phyloP scores from a whole-genome alignment of 2,113 vertebrate genomes.

The Urocynchramus pylzowi region DNA sequence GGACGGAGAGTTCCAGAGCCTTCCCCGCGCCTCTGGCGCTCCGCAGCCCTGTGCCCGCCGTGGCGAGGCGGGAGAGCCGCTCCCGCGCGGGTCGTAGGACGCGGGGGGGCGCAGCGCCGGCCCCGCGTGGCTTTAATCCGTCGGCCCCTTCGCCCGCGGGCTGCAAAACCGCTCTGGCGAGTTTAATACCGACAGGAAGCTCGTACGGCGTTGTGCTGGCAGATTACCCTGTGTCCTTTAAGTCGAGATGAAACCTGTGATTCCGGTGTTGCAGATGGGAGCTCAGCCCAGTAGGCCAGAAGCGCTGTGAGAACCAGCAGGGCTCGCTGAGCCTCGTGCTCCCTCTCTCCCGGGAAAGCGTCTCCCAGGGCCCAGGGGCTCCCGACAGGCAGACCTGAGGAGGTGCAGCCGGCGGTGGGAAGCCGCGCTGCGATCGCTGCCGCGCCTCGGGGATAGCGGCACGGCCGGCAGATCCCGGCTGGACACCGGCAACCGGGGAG shows the following conservation, averaged over 20 bases:
- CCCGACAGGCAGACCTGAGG: fast-evolving
- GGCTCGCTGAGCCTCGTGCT: not conserved
- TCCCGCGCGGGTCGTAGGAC: not conserved
- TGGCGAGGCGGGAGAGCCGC: not conserved
- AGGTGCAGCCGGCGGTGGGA: not conserved
- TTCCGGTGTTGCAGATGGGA: not conserved
- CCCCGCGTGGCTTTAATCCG: no score
- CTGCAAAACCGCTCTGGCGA: not conserved
- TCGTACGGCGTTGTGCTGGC: not conserved
- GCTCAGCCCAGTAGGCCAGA: not conserved
- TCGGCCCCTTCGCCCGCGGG: not conserved
- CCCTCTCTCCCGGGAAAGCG: fast-evolving
- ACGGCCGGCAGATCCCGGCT: not conserved
- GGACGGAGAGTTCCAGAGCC: not conserved
- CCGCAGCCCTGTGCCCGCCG: not conserved
- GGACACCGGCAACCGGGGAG: not conserved
- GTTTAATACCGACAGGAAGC: not conserved
- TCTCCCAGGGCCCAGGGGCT: fast-evolving
- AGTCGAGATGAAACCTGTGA: fast-evolving
- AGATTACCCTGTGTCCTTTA: not conserved
- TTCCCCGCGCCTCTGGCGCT: not conserved
- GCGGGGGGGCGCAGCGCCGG: not conserved
- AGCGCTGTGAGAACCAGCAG: fast-evolving
- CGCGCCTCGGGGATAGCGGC: fast-evolving
- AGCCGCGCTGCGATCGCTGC: fast-evolving